Evolutionary conservation across 2,797 vertebrate genomes (phyloP).

Genomic region (Sebastes minor): DNA sequence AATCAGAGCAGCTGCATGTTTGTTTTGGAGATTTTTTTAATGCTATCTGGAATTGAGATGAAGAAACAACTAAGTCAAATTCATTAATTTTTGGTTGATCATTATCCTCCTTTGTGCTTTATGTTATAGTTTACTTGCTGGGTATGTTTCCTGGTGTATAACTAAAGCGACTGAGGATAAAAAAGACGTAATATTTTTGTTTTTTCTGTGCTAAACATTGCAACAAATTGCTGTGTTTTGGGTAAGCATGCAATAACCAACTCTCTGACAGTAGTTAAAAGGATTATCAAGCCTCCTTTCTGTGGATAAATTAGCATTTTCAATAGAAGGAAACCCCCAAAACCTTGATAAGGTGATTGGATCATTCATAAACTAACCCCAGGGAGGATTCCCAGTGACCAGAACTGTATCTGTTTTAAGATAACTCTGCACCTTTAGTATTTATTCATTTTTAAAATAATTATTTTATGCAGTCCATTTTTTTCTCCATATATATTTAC

Average conservation of each 20-base stretch:
- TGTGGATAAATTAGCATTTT: background rate
- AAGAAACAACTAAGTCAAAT: background rate
- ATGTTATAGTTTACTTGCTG: background rate
- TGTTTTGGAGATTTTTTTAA: background rate
- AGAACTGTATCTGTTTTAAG: background rate
- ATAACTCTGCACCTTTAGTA: background rate
- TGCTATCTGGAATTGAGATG: background rate
- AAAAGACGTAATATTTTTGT: background rate
- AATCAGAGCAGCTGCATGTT: background rate
- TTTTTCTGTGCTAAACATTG: background rate
- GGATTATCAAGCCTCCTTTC: background rate
- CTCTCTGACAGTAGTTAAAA: background rate
- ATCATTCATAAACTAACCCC: background rate
- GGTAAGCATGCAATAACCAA: too few species aligned
- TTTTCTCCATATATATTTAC: too few species aligned
- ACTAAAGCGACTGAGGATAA: rapidly evolving
- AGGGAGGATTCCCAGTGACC: background rate
- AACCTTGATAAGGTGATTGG: background rate
- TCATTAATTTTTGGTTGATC: background rate
- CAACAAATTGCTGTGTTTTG: background rate
- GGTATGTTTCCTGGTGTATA: background rate
- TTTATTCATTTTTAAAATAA: background rate
- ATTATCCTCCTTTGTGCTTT: background rate
- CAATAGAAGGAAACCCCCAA: background rate
- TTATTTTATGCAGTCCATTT: background rate